Evolutionary conservation across 2,888 invertebrate species (phyloP).

Genomic region (Diaphora mendica): DNA sequence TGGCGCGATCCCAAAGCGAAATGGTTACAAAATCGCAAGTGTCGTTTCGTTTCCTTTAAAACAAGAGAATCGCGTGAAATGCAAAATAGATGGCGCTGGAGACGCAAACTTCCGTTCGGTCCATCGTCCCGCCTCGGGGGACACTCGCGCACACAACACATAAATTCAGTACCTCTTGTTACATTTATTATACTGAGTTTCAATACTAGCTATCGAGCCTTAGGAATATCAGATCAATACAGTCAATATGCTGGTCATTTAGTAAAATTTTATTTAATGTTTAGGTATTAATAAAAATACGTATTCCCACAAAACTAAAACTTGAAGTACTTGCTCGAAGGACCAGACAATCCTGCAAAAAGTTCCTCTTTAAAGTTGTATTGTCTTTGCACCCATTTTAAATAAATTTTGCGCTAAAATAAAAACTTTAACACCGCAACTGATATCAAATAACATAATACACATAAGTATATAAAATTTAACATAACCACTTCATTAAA

Average conservation of each 20-base stretch:
- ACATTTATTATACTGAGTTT: background rate
- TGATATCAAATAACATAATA: too few species aligned
- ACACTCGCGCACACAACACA: constrained; percentile 42
- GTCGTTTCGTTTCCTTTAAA: constrained; percentile 80
- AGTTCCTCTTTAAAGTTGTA: background rate
- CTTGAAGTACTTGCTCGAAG: background rate
- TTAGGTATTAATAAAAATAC: background rate
- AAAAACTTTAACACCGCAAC: too few species aligned
- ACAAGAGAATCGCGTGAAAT: constrained; percentile 78
- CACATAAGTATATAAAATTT: background rate
- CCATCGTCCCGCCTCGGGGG: constrained; percentile 48
- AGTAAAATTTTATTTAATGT: background rate
- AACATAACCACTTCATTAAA: background rate
- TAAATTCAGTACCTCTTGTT: constrained; percentile 5
- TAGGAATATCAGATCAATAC: background rate
- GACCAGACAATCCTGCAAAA: background rate
- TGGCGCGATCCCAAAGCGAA: constrained; percentile 78
- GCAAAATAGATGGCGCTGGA: constrained; percentile 80
- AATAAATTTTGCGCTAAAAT: too few species aligned
- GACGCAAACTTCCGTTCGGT: constrained; percentile 78
- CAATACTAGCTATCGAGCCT: background rate
- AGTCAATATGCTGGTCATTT: background rate
- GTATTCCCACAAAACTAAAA: background rate
- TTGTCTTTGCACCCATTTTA: background rate
- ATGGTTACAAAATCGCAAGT: constrained; percentile 80